These are phyloP conservation scores for Saccopteryx bilineata DNA, from an alignment of 2,113 vertebrate species.

Conservation along the genomic window DNA sequence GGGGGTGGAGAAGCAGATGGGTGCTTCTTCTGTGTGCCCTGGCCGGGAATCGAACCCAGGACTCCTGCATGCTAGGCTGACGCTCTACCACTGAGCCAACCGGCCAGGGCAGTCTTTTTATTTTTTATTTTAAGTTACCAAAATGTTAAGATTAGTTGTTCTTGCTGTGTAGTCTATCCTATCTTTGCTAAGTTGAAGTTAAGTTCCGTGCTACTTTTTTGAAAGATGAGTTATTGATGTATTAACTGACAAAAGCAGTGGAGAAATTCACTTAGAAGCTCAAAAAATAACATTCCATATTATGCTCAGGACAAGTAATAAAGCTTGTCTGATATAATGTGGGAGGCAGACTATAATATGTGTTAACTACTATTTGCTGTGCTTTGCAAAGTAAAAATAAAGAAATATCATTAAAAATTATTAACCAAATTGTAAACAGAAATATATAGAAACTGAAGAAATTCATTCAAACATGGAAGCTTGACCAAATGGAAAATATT, in stretches of 20 bases:
- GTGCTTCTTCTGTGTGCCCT: no score
- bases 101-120: background rate
- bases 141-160: background rate
- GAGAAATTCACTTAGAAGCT: background rate
- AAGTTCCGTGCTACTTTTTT: background rate
- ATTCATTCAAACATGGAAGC: background rate
- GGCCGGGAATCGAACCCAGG: no score
- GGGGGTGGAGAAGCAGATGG: no score
- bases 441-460: background rate
- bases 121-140: background rate
- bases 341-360: background rate
- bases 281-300: background rate
- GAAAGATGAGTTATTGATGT: background rate
- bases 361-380: background rate
- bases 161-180: background rate
- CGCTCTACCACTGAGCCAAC: no score
- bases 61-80: no score
- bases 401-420: background rate
- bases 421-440: background rate
- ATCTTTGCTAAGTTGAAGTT: background rate
- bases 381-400: background rate
- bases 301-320: background rate
- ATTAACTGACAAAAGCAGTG: background rate
- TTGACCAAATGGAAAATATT: background rate
- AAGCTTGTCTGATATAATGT: background rate